phyloP scores from a whole-genome alignment of 2,888 invertebrate genomes.

The Trichogramma dendrolimi region DNA sequence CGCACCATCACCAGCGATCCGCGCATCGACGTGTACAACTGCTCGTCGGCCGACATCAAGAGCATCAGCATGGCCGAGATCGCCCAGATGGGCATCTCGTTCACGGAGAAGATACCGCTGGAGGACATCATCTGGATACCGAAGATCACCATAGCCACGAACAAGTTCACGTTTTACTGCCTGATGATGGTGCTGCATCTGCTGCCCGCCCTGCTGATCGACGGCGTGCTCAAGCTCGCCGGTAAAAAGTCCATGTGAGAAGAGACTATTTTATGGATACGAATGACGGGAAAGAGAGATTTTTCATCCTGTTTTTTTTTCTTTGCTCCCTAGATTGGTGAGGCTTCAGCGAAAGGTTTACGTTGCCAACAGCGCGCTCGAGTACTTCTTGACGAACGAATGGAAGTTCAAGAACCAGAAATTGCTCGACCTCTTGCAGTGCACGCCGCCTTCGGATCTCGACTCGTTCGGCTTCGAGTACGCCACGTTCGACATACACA shows the following conservation, averaged over 20 bases:
- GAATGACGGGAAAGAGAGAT: too few species aligned
- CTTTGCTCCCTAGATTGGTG: slow-evolving; percentile 60
- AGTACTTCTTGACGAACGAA: slow-evolving; percentile 70
- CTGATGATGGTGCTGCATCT: slow-evolving; percentile 70
- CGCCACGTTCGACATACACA: slow-evolving; percentile 55
- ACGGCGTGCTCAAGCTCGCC: slow-evolving; percentile 60
- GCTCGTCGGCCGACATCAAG: slow-evolving; percentile 69
- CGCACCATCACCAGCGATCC: slow-evolving; percentile 41
- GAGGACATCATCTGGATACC: slow-evolving; percentile 69
- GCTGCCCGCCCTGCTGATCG: slow-evolving; percentile 74
- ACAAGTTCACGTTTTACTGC: slow-evolving; percentile 62
- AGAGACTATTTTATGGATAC: neutral
- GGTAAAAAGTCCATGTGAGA: slow-evolving; percentile 71
- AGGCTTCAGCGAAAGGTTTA: slow-evolving; percentile 78
- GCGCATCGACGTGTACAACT: slow-evolving; percentile 70
- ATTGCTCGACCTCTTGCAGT: slow-evolving; percentile 55
- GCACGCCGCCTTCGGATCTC: slow-evolving; percentile 54
- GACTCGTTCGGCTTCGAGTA: slow-evolving; percentile 61
- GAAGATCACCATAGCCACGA: slow-evolving; percentile 59
- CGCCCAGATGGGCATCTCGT: slow-evolving; percentile 55
- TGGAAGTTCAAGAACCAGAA: slow-evolving; percentile 74
- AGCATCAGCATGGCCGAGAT: slow-evolving; percentile 65
- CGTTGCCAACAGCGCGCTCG: slow-evolving; percentile 66
- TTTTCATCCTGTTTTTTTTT: neutral
- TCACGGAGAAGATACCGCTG: slow-evolving; percentile 61